Percentiles rank a stretch among this genome's conserved stretches.
Conservation (phyloP, 1,140 invertebrate genomes). For the Scaptodrosophila lebanonensis region DNA sequence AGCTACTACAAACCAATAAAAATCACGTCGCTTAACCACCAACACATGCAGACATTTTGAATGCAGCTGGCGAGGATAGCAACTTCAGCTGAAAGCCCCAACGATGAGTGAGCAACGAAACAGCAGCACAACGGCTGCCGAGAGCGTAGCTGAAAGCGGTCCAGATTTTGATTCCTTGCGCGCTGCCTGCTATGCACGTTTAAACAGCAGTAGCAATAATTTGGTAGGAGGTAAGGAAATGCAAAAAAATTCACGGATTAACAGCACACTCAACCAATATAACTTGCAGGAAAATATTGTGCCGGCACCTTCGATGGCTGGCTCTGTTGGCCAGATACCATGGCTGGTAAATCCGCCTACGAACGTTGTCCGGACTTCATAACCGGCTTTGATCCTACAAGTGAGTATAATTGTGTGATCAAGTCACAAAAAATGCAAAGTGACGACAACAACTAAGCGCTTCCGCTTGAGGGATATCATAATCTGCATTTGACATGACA, state of each 20-base stretch:
- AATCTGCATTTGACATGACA: background rate
- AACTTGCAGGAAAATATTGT: slow-evolving; percentile 81
- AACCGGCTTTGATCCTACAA: slow-evolving; percentile 84
- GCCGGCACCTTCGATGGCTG: slow-evolving; percentile 88
- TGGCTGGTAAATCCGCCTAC: slow-evolving; percentile 84
- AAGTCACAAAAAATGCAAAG: no score
- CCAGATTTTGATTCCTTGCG: slow-evolving; percentile 54
- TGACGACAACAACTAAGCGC: no score
- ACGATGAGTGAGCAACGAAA: slow-evolving; percentile 42
- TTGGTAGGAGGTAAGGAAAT: slow-evolving; percentile 20
- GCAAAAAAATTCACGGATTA: background rate
- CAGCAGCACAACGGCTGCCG: slow-evolving; percentile 11
- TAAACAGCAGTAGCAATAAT: slow-evolving; percentile 38
- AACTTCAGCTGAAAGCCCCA: slow-evolving; percentile 1
- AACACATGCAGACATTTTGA: no score
- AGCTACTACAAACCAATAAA: slow-evolving; percentile 32
- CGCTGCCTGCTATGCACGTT: slow-evolving; percentile 34
- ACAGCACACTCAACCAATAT: slow-evolving; percentile 9
- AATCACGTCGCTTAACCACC: no score
- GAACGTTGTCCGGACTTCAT: slow-evolving; percentile 87
- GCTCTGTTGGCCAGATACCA: slow-evolving; percentile 91
- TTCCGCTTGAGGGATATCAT: no score
- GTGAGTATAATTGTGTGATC: slow-evolving; percentile 76
- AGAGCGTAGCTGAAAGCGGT: slow-evolving; percentile 40
- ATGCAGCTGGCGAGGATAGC: no score